Evolutionary conservation across 2,797 vertebrate species (phyloP).

Genomic region (Melanotaenia pygmaea): DNA sequence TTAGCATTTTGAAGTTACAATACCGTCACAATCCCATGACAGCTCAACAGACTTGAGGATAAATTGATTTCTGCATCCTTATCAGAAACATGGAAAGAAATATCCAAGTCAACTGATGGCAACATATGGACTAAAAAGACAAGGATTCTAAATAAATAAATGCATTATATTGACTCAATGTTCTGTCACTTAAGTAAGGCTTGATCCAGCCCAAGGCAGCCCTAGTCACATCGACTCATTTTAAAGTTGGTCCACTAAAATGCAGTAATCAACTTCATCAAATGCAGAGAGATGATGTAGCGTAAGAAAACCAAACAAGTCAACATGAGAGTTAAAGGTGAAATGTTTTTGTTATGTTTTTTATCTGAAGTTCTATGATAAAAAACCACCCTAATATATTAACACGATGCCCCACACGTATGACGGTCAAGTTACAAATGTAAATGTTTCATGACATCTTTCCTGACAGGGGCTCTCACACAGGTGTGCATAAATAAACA

Average conservation of each 20-base stretch:
- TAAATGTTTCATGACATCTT: constrained; percentile 47
- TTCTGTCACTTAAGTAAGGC: background rate
- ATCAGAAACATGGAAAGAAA: background rate
- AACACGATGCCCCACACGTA: background rate
- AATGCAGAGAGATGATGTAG: background rate
- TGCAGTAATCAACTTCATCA: background rate
- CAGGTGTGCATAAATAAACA: constrained; percentile 33
- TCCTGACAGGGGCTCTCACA: constrained; percentile 14
- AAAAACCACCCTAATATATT: background rate
- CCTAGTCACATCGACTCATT: background rate
- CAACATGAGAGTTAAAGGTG: background rate
- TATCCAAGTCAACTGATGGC: background rate
- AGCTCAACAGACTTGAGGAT: background rate
- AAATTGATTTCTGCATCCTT: background rate
- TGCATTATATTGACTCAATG: background rate
- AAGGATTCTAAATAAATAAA: background rate
- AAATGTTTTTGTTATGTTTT: background rate
- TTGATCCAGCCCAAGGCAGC: background rate
- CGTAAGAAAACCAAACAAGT: background rate
- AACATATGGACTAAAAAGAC: background rate
- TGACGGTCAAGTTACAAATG: constrained; percentile 33
- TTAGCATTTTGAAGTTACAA: too few species aligned
- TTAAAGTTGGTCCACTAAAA: background rate
- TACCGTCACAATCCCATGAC: too few species aligned
- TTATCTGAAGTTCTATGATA: background rate